phyloP scores from a whole-genome alignment of 2,797 vertebrate genomes.

The Cynodonichthys magdalenae region DNA sequence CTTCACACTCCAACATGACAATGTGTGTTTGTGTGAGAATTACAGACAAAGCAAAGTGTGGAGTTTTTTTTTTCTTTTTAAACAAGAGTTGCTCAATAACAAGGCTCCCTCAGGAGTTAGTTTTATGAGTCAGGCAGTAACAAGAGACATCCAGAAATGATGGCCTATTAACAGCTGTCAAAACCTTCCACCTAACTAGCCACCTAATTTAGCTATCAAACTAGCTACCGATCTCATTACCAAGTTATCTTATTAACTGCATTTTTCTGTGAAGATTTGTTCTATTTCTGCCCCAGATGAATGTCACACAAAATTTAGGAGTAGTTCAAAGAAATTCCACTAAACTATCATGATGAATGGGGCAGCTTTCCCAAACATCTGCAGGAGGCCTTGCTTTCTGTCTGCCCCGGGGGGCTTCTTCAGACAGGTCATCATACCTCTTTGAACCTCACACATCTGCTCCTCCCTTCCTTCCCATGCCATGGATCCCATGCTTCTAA shows the following conservation, averaged over 20 bases:
- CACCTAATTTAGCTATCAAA: slow-evolving; percentile 3
- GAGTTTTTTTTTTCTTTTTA: slow-evolving; percentile 40
- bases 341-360: slow-evolving; percentile 66
- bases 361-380: slow-evolving; percentile 67
- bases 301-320: slow-evolving; percentile 26
- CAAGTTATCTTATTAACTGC: not conserved
- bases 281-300: slow-evolving; percentile 6
- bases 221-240: slow-evolving; percentile 8
- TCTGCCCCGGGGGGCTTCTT: slow-evolving; percentile 46
- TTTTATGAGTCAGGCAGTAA: slow-evolving; percentile 58
- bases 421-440: slow-evolving; percentile 65
- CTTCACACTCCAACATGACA: slow-evolving; percentile 56
- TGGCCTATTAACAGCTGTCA: slow-evolving; percentile 35
- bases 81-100: slow-evolving; percentile 60
- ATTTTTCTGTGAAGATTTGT: not conserved
- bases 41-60: slow-evolving; percentile 38
- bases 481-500: slow-evolving; percentile 51
- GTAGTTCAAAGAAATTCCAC: slow-evolving; percentile 71
- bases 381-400: slow-evolving; percentile 58
- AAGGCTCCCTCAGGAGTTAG: slow-evolving; percentile 47
- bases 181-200: slow-evolving; percentile 9
- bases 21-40: slow-evolving; percentile 40
- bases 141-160: slow-evolving; percentile 39
- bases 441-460: slow-evolving; percentile 34
- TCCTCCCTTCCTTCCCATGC: slow-evolving; percentile 29